Evolutionary conservation across 2,888 invertebrate species (phyloP), one percentile per base, ranked within the genome.

Genomic region (Drosophila falleni): DNA sequence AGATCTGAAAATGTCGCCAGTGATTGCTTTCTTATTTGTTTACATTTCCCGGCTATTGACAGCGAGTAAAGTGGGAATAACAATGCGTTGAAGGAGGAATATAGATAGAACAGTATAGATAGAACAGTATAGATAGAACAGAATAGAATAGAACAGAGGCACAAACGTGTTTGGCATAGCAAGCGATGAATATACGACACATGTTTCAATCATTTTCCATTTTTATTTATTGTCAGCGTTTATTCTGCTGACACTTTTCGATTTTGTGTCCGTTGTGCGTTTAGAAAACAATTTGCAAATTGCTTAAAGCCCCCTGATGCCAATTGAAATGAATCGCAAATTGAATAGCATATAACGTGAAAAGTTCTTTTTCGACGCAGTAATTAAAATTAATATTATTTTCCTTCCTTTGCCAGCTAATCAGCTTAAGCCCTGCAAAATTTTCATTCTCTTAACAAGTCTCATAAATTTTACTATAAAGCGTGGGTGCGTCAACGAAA

Each of bases 121-220:
- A 59, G n/a, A n/a, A 37, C 37, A n/a, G n/a, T n/a, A n/a, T n/a
- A n/a, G n/a, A n/a, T n/a, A n/a, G 37, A 5, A 60, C 16, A 11
- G 16, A 33, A 41, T 11, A 31, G 16, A 35, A 53, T 4, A 2
- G 44, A 33, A 44, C 3, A 50, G 19, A 62, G 50, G 10, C 47
- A 68, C 29, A 65, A 46, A 86, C 85, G 89, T 86, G 85, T 80
- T 55, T 60, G 72, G 89, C 85, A 89, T 86, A 75, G 84, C 75
- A 89, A 86, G 70, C 69, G 68, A 64, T 50, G 63, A 74, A 73
- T 67, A 49, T 63, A 70, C 74, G 74, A 89, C 84, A 89, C 84
- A 89, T 89, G 87, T 89, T 89, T 87, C 89, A 85, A 85, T 89
- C 84, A 85, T 85, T 87, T 84, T 87, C 89, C 87, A 84, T 89